Evolutionary conservation across 2,888 invertebrate species (phyloP), one percentile per base, ranked within the genome.

Genomic region (Rotaria socialis): DNA sequence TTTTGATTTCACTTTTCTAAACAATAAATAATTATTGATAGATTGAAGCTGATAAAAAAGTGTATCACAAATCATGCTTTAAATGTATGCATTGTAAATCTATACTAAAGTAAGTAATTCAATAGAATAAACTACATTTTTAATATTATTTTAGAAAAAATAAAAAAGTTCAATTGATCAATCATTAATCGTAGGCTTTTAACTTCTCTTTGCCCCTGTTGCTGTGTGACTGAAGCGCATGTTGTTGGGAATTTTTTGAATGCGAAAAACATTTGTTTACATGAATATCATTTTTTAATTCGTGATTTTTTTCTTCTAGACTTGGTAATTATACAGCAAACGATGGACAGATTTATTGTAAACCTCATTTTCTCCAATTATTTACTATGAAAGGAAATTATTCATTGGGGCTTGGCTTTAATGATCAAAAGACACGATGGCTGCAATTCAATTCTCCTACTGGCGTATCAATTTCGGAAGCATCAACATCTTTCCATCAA

Each of bases 51-150:
- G 97, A 96, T 92, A 94, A 94, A 89, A 93, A 94, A 85, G 93
- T 95, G 88, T 97, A 95, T 94, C 97, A 97, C 92, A 96, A 95
- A 92, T 94, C 95, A 91, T 97, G 97, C 92, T 96, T 97, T 93
- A 93, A 96, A 89, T 97, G 97, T 91, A 93, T 93, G 87, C 96
- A 96, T 92, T 98, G 98, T 92, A 94, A 94, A 90, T 96, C 96
- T 91, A 95, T 95, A 90, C 93, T 98, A 88, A 95, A 94, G 96
- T 96, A 91, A 93, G 94, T 56, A 52, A 55, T 52, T 10, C n/a
- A 35, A 27, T 35, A 35, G 67, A 67, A 85, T 41, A 8, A 56
- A 41, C 58, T 47, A 58, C 43, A 41, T 67, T 14, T 67, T 35
- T 35, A 19, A 35, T 67, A 27, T 67, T 35, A 27, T 67, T 67